Conservation (phyloP, 1,140 invertebrate genomes). For the Aphelenchoides avenae region DNA sequence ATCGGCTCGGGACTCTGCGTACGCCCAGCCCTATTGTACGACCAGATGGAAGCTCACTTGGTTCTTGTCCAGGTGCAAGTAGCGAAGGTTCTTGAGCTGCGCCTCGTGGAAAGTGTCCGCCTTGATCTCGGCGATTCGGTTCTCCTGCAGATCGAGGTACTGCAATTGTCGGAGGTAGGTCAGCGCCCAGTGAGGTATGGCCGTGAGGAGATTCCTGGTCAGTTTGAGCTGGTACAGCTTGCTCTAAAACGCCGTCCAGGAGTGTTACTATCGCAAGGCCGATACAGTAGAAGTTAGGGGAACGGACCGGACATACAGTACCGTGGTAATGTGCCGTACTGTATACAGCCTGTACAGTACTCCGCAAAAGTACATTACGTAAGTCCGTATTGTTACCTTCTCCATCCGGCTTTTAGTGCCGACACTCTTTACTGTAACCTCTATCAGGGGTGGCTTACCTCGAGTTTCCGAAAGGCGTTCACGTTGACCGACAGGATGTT, state of each 20-base stretch:
- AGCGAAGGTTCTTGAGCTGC: constrained; percentile 34
- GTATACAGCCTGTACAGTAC: no score
- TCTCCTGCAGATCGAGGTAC: constrained; percentile 37
- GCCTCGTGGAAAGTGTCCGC: constrained; percentile 23
- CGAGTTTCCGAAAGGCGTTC: constrained; percentile 43
- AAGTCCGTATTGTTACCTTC: no score
- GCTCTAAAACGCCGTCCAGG: constrained; percentile 20
- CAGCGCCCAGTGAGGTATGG: constrained; percentile 36
- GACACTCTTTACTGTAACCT: no score
- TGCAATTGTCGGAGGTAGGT: constrained; percentile 34
- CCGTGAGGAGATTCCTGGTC: constrained; percentile 18
- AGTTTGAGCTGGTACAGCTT: constrained; percentile 36
- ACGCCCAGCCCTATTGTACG: no score
- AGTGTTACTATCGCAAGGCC: no score
- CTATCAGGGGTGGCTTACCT: no score
- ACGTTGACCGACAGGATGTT: constrained; percentile 39
- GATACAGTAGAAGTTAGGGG: no score
- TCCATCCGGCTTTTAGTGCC: no score
- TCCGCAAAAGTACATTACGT: no score
- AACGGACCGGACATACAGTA: no score
- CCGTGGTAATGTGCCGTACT: no score
- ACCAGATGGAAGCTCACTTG: constrained; percentile 21
- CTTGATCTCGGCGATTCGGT: constrained; percentile 17
- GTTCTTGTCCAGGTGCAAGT: constrained; percentile 36
- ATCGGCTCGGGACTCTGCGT: no score